A percentile compares a stretch with the other conserved stretches of the same genome.
phyloP scores from a whole-genome alignment of 2,113 vertebrate species.

The Crotalus viridis region DNA sequence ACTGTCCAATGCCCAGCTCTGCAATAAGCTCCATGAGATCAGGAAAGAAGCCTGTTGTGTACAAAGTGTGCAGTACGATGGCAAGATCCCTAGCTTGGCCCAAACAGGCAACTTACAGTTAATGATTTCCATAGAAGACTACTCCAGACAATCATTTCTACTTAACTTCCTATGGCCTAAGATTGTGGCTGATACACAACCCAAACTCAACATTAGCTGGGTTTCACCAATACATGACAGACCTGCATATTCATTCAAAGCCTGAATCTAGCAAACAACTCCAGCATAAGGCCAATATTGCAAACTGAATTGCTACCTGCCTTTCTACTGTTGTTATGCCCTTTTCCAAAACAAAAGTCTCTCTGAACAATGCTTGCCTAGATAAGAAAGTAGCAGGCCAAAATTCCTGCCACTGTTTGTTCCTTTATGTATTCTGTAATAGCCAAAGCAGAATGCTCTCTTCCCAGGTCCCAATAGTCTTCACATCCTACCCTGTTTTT shows the following conservation, averaged over 20 bases:
- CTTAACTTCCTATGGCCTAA: neutral
- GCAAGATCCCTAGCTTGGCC: neutral
- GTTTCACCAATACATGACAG: neutral
- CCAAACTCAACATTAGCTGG: neutral
- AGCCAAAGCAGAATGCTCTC: neutral
- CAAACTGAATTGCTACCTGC: neutral
- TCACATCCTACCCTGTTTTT: neutral
- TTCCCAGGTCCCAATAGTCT: neutral
- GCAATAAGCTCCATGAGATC: neutral
- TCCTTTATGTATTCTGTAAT: neutral
- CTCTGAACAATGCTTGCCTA: neutral
- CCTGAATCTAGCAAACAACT: neutral
- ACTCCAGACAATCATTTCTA: neutral
- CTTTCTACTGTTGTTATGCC: neutral
- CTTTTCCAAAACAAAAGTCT: neutral
- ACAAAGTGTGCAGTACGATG: neutral
- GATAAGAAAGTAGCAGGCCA: neutral
- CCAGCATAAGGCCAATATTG: neutral
- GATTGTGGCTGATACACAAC: neutral
- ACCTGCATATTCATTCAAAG: neutral
- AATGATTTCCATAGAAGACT: neutral
- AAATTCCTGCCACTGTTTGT: neutral
- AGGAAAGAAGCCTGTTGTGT: neutral
- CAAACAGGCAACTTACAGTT: neutral
- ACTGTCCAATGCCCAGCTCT: neutral